Percentiles rank a stretch among this genome's conserved stretches.
Conservation (phyloP, 2,888 invertebrate species). For the Panzeria rudis region DNA sequence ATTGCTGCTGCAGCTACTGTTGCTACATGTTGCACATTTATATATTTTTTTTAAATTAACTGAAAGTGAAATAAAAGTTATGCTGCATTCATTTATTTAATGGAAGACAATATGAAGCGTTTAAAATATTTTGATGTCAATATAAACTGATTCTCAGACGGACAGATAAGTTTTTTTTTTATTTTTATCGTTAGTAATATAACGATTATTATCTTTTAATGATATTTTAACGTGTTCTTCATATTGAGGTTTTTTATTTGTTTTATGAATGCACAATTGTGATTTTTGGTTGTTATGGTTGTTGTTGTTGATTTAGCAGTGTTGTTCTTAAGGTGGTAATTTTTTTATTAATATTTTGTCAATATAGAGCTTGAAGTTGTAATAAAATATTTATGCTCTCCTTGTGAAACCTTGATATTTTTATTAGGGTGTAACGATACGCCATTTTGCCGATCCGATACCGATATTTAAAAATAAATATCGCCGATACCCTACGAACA, state of each 20-base stretch:
- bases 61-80: conserved; percentile 33
- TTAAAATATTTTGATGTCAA: conserved; percentile 20
- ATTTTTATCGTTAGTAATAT: conserved; percentile 79
- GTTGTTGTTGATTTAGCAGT: conserved; percentile 40
- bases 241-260: neutral
- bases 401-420: conserved; percentile 53
- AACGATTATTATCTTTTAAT: conserved; percentile 82
- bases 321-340: no score
- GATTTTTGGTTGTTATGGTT: conserved; percentile 10
- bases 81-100: conserved; percentile 41
- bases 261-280: conserved; percentile 2
- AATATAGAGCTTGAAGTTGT: conserved; percentile 58
- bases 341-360: conserved; percentile 60
- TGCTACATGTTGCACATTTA: conserved; percentile 63
- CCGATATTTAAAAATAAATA: no score
- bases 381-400: conserved; percentile 64
- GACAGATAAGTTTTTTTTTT: conserved; percentile 74
- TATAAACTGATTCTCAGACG: conserved; percentile 23
- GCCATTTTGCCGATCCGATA: no score
- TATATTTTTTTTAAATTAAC: neutral
- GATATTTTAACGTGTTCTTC: conserved; percentile 66
- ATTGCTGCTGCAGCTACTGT: conserved; percentile 19
- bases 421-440: no score
- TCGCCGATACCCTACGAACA: no score
- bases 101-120: conserved; percentile 30